Evolutionary conservation across 2,888 invertebrate genomes (phyloP), one percentile per base, ranked within the genome.

Genomic region (Trachelus troglodyta): DNA sequence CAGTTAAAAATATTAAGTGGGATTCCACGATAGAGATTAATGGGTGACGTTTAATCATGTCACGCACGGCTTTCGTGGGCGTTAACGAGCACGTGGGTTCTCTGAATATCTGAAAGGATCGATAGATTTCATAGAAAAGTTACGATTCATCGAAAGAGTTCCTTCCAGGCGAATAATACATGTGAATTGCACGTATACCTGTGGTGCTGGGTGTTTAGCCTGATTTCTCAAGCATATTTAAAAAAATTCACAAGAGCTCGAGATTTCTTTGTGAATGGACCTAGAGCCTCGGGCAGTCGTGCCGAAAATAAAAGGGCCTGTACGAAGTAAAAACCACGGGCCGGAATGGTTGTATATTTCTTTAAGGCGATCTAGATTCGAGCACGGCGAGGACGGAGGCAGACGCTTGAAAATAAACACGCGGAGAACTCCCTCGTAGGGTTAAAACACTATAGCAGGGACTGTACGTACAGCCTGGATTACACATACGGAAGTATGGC

Each of bases 281-380:
- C 56, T 56, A 56, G 23, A 56, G 56, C 23, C 56, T 2, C 23
- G 9, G 23, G 56, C 15, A 56, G 23, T 23, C 56, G 23, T 56
- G 23, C 56, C 56, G 23, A 56, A 56, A 23, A 56, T 56, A 56
- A 56, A 56, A 56, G 56, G 56, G 56, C 56, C 56, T 56, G 56
- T 56, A 56, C 23, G 56, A 23, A 23, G 56, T 56, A 23, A 56
- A 23, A 9, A 56, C 56, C 56, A 9, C 23, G 56, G 56, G 23
- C 9, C 2, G 56, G 9, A 23, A 56, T 9, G 56, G 56, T 23
- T 56, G 56, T 71, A 31, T 71, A 33, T 71, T 74, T 30, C n/a
- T 74, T 74, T 37, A 35, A 37, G 74, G 37, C 74, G 74, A 35
- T 34, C 74, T 37, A 74, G 34, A 74, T 35, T 34, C 74, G 74